A percentile compares a stretch with the other conserved stretches of the same genome.
These are phyloP conservation scores for Kryptopterus vitreolus DNA, from an alignment of 2,797 vertebrate species.

Conservation along the genomic window DNA sequence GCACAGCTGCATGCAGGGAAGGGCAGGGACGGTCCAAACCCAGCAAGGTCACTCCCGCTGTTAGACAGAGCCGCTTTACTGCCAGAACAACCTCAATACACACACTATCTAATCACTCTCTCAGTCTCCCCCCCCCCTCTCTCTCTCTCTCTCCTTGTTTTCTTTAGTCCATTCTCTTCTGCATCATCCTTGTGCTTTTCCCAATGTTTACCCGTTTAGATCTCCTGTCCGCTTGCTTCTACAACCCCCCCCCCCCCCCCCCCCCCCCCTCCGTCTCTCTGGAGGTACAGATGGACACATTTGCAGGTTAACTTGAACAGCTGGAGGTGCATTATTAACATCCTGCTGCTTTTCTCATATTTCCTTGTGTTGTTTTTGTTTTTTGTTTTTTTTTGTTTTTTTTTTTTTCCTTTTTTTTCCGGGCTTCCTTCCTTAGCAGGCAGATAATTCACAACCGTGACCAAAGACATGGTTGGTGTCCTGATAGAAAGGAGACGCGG, in stretches of 20 bases:
- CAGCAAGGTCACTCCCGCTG: conserved; percentile 79
- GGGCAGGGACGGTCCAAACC: conserved; percentile 68
- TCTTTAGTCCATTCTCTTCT: conserved; percentile 16
- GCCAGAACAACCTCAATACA: conserved; percentile 49
- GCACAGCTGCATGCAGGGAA: conserved; percentile 70
- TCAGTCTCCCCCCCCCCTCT: background rate
- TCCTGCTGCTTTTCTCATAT: conserved; percentile 98
- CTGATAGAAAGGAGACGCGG: conserved; percentile 43
- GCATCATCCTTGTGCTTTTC: conserved; percentile 34
- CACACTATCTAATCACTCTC: background rate
- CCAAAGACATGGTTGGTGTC: conserved; percentile 77
- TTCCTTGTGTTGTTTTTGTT: conserved; percentile 77
- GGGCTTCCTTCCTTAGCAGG: conserved; percentile 73
- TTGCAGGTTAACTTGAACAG: conserved; percentile 99
- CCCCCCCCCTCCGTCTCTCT: conserved; percentile 54
- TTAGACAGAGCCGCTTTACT: conserved; percentile 63
- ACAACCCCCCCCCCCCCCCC: conserved; percentile 60
- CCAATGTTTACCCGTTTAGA: conserved; percentile 26
- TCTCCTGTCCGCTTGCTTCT: conserved; percentile 27
- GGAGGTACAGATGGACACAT: conserved; percentile 97
- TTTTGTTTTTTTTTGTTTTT: too few relatives aligned
- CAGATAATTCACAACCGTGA: conserved; percentile 85
- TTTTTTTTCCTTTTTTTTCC: conserved; percentile 69
- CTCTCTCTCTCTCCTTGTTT: conserved; percentile 15
- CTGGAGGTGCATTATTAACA: conserved; percentile 99